A percentile compares a stretch with the other conserved stretches of the same genome.
Conservation (phyloP, 1,140 invertebrate species). For the Nautilus pompilius region DNA sequence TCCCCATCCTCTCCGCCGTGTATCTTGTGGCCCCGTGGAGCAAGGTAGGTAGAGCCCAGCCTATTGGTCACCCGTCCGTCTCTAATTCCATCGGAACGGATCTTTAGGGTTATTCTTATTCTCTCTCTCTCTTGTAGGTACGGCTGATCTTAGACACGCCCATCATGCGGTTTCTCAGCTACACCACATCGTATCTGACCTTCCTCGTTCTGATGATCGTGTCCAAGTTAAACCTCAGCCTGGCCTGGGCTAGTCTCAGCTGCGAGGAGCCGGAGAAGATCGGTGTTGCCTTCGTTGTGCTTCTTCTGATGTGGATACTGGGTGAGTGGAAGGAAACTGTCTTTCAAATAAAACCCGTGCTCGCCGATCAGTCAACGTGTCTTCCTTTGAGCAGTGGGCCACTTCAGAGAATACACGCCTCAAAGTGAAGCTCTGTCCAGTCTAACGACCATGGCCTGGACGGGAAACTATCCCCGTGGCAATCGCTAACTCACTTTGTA, state of each 20-base stretch:
- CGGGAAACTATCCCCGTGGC: no score
- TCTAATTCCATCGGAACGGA: no score
- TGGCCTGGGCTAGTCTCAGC: constrained; percentile 20
- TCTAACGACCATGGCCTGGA: no score
- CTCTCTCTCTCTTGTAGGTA: constrained; percentile 50
- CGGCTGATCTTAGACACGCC: constrained; percentile 90
- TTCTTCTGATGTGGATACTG: constrained; percentile 33
- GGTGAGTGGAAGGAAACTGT: constrained; percentile 16
- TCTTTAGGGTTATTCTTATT: neutral
- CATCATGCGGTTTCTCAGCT: constrained; percentile 96
- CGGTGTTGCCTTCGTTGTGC: constrained; percentile 19
- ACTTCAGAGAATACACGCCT: no score
- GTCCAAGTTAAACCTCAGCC: constrained; percentile 25
- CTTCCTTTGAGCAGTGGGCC: no score
- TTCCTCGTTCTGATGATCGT: constrained; percentile 64
- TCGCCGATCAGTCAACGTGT: neutral
- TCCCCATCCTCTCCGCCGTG: constrained; percentile 85
- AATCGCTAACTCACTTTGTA: no score
- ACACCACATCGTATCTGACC: constrained; percentile 93
- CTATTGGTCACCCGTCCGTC: no score
- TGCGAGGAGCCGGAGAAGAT: constrained; percentile 21
- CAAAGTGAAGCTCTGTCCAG: no score
- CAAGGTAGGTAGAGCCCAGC: constrained; percentile 57
- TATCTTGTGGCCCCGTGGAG: constrained; percentile 91
- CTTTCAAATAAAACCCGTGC: neutral